Conservation (phyloP, 2,888 invertebrate genomes). For the Thecocarcelia acutangulata region DNA sequence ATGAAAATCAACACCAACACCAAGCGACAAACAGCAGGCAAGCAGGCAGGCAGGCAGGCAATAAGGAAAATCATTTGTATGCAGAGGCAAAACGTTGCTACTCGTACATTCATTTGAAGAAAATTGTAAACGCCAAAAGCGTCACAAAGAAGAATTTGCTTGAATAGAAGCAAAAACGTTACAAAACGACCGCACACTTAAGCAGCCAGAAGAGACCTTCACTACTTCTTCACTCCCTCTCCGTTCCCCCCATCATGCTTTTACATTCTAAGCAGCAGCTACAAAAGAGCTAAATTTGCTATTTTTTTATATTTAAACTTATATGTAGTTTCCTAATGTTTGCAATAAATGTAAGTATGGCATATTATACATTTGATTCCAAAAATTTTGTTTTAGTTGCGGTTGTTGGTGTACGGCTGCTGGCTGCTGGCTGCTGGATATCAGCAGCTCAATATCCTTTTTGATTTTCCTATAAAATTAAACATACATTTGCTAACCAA, state of each 20-base stretch:
- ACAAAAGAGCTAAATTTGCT: background rate
- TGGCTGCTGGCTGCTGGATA: slow-evolving; percentile 42
- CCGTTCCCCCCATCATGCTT: slow-evolving; percentile 26
- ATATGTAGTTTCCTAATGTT: slow-evolving; percentile 25
- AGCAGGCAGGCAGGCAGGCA: slow-evolving; percentile 15
- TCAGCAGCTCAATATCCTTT: slow-evolving; percentile 67
- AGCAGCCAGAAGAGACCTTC: slow-evolving; percentile 6
- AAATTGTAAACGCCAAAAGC: slow-evolving; percentile 68
- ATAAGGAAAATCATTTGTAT: slow-evolving; percentile 38
- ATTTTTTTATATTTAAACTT: slow-evolving; percentile 1
- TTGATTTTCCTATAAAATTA: slow-evolving; percentile 54
- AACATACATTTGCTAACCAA: slow-evolving; percentile 25
- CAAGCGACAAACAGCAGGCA: background rate
- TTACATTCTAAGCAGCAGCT: slow-evolving; percentile 5
- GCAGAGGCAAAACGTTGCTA: slow-evolving; percentile 39
- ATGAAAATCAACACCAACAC: slow-evolving; percentile 4
- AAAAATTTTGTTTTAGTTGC: slow-evolving; percentile 24
- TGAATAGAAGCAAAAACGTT: slow-evolving; percentile 43
- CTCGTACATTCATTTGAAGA: slow-evolving; percentile 52
- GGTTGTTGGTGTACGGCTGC: slow-evolving; percentile 13
- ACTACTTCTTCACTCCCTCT: slow-evolving; percentile 31
- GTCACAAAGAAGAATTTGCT: slow-evolving; percentile 56
- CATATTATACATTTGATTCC: slow-evolving; percentile 50
- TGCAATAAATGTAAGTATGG: slow-evolving; percentile 38
- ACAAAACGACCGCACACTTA: slow-evolving; percentile 69